A percentile compares a stretch with the other conserved stretches of the same genome.
These are phyloP conservation scores for Diaperis boleti DNA, from an alignment of 2,888 invertebrate genomes.

Conservation along the genomic window DNA sequence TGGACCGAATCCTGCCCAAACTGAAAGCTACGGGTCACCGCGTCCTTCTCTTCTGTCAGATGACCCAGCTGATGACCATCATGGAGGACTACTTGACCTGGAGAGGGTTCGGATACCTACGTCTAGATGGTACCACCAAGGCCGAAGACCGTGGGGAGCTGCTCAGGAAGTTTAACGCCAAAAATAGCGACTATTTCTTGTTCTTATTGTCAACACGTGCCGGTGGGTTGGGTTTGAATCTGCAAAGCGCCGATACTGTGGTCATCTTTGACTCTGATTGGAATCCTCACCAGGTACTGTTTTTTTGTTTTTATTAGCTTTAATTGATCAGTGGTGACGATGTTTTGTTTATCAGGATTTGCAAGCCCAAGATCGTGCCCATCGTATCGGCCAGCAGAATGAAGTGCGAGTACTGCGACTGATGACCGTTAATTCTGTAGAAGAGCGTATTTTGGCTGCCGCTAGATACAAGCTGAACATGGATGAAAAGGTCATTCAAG, in stretches of 20 bases:
- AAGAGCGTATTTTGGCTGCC: conserved; percentile 97
- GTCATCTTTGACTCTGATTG: conserved; percentile 99
- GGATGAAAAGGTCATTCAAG: conserved; percentile 99
- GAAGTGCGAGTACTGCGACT: conserved; percentile 97
- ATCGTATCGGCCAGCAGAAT: conserved; percentile 98
- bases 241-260: conserved; percentile 99
- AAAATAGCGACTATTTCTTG: conserved; percentile 91
- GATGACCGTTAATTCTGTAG: conserved; percentile 99
- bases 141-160: conserved; percentile 97
- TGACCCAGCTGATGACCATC: conserved; percentile 99
- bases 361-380: conserved; percentile 99
- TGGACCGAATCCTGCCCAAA: conserved; percentile 98
- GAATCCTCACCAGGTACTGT: conserved; percentile 99
- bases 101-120: conserved; percentile 89
- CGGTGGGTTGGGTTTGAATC: conserved; percentile 96
- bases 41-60: conserved; percentile 99
- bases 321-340: background rate
- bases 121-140: conserved; percentile 98
- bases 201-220: conserved; percentile 97
- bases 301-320: too few relatives aligned
- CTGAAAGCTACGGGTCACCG: conserved; percentile 92
- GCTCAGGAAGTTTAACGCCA: conserved; percentile 90
- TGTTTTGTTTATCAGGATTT: conserved; percentile 74
- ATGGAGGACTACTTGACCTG: conserved; percentile 98
- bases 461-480: conserved; percentile 98